These are phyloP conservation scores for Benitochromis conjunctus DNA, from an alignment of 2,113 vertebrate genomes.

Conservation along the genomic window DNA sequence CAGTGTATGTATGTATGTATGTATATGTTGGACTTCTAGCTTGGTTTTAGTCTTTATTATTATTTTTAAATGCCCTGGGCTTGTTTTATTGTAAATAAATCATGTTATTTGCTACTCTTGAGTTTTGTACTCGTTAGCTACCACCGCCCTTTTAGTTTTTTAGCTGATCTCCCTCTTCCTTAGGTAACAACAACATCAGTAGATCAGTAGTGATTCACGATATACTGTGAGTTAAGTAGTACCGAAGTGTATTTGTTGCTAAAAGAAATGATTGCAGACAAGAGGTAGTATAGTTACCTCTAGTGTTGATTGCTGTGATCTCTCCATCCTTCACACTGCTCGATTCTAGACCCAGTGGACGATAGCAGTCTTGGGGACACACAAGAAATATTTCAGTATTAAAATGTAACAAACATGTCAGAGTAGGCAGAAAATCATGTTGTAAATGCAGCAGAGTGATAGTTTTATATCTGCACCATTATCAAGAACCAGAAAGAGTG, in stretches of 20 bases:
- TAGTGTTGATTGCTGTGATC: constrained; percentile 76
- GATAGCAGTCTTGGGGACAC: constrained; percentile 76
- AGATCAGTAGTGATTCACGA: not conserved
- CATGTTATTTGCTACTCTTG: not conserved
- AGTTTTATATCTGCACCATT: constrained; percentile 71
- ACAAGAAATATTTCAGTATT: not conserved
- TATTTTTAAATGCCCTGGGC: not conserved
- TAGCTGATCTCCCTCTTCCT: not conserved
- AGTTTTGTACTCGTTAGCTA: not conserved
- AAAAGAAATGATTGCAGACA: not conserved
- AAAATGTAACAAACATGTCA: not conserved
- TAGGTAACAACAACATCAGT: not conserved
- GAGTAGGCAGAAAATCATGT: not conserved
- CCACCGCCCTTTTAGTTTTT: not conserved
- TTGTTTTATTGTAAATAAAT: not conserved
- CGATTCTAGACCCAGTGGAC: constrained; percentile 83
- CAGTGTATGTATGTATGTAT: not conserved
- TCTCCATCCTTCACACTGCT: constrained; percentile 79
- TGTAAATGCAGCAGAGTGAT: not conserved
- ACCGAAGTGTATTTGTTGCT: not conserved
- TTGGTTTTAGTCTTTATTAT: not conserved
- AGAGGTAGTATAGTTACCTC: constrained; percentile 66
- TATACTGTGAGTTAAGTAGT: not conserved
- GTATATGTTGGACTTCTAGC: not conserved
- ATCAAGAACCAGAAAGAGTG: constrained; percentile 85